Base-by-base conservation (phyloP, 2,888 invertebrate species). In the Nezara viridula region DNA sequence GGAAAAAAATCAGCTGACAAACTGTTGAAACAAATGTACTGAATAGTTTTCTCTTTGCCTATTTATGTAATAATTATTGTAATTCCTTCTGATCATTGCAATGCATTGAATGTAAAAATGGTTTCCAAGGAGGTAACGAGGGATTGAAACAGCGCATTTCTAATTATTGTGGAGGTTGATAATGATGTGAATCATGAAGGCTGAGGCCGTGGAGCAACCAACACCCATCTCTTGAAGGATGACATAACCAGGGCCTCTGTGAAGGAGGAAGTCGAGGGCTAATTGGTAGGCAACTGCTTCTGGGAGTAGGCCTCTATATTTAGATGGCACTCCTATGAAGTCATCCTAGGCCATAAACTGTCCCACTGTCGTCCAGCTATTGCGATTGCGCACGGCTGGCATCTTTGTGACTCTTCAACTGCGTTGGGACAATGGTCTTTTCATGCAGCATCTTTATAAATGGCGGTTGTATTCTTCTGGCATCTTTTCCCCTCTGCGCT, bases 301-400 rank as follows among this genome's bases (percentile, higher is more conserved):
- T 21, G 19, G 32, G 16, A 73, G 37, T 77, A n/a, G 81, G 44
- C 44, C 44, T 81, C 81, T 81, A 81, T 81, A 81, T 81, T 81
- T 81, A 81, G 81, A 81, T 44, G 44, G 81, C 44, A 44, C 44
- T 81, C 9, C 81, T 6, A 81, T 81, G 81, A 81, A 37, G 81
- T 81, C 81, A 81, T 81, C 81, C 44, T 47, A 14, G 44, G 5
- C 12, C 81, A 16, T 81, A 44, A 81, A 81, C 44, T 81, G 81
- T 4, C 81, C 81, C 81, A 81, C n/a, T 81, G 81, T 44, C 21
- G 24, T 1, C 2, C 32, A 6, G 14, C 5, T 37, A 44, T 44
- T 7, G 44, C 5, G 44, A 44, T 7, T n/a, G n/a, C n/a, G n/a
- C n/a, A n/a, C n/a, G n/a, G n/a, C n/a, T n/a, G n/a, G n/a, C n/a